A percentile compares a stretch with the other conserved stretches of the same genome.
phyloP scores from a whole-genome alignment of 2,888 invertebrate species.

The Drosophila setosimentum region DNA sequence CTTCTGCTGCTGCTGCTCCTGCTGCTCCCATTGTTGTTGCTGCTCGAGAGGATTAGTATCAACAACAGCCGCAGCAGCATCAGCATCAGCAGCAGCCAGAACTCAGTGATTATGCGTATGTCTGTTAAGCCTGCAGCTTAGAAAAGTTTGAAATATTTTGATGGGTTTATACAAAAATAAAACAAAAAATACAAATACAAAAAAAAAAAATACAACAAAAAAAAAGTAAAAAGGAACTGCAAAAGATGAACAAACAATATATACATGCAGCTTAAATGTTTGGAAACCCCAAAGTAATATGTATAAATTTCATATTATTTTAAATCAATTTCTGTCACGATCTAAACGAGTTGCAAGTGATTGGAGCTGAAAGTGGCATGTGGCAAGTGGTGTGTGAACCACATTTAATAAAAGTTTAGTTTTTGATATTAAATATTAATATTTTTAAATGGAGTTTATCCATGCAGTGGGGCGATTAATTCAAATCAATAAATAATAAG shows the following conservation, averaged over 20 bases:
- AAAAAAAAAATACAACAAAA: background rate
- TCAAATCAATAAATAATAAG: background rate
- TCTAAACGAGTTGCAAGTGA: background rate
- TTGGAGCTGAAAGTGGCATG: too few relatives aligned
- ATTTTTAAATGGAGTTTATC: background rate
- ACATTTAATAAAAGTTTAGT: background rate
- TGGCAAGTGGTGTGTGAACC: background rate
- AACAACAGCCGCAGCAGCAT: conserved; percentile 16
- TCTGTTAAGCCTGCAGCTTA: conserved; percentile 62
- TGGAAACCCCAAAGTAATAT: conserved; percentile 1
- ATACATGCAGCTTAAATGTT: conserved; percentile 22
- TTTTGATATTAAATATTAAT: background rate
- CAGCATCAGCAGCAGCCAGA: conserved; percentile 7
- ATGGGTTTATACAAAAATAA: conserved; percentile 40
- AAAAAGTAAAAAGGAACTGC: background rate
- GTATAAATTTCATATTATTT: conserved; percentile 1
- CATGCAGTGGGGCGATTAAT: background rate
- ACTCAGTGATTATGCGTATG: conserved; percentile 59
- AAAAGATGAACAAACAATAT: conserved; percentile 13
- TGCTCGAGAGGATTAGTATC: conserved; percentile 45
- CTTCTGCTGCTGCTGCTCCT: conserved; percentile 9
- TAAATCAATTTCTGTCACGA: background rate
- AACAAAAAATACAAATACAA: conserved; percentile 4
- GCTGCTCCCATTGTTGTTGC: conserved; percentile 19
- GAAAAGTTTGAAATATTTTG: conserved; percentile 58